Evolutionary conservation across 2,113 vertebrate species (phyloP).

Genomic region (Rhinichthys klamathensis): DNA sequence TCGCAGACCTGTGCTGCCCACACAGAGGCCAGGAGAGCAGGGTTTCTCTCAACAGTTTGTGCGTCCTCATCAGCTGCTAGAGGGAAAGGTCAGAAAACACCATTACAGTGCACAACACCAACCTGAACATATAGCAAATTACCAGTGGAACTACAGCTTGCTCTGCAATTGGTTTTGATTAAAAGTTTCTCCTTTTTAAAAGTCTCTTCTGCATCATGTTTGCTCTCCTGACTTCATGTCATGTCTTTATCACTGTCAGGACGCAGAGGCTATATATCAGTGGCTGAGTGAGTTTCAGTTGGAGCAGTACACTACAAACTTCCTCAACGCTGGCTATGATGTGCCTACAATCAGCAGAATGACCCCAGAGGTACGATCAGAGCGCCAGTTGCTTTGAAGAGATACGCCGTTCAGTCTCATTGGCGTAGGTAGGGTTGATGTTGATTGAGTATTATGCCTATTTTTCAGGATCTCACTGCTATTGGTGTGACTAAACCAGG

Average conservation of each 20-base stretch:
- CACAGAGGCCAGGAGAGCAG: conserved; percentile 76
- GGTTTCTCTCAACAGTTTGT: conserved; percentile 84
- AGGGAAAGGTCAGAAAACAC: conserved; percentile 82
- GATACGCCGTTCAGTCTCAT: background rate
- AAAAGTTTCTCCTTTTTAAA: background rate
- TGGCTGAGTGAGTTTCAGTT: conserved; percentile 96
- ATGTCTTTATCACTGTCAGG: conserved; percentile 72
- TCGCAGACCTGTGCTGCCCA: conserved; percentile 69
- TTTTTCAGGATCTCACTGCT: conserved; percentile 88
- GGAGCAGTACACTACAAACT: conserved; percentile 88
- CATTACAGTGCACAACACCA: background rate
- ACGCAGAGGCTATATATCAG: conserved; percentile 91
- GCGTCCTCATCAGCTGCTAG: conserved; percentile 86
- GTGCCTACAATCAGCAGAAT: conserved; percentile 98
- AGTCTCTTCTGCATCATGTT: background rate
- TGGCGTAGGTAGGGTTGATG: background rate
- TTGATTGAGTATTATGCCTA: background rate
- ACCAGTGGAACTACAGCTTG: no score
- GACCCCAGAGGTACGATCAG: conserved; percentile 89
- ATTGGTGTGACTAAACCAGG: conserved; percentile 95
- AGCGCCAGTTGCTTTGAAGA: background rate
- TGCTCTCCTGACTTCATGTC: background rate
- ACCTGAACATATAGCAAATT: background rate
- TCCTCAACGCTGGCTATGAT: conserved; percentile 88
- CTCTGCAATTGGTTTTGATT: no score